These are phyloP conservation scores for Xiphydria camelus DNA, from an alignment of 2,888 invertebrate genomes.

Conservation along the genomic window DNA sequence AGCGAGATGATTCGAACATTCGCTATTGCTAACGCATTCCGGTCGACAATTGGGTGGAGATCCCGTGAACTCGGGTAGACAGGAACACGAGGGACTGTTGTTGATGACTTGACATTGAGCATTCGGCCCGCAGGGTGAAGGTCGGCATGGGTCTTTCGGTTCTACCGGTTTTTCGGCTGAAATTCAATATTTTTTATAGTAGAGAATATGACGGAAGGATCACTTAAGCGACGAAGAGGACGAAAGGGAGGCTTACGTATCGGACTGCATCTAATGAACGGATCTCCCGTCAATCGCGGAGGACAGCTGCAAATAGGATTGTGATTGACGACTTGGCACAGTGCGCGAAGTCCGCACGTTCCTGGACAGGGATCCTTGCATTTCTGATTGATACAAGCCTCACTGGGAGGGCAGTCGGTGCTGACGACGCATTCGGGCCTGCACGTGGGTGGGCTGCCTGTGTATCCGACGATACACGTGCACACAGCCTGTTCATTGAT, in stretches of 20 bases:
- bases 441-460: conserved; percentile 74
- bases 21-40: conserved; percentile 64
- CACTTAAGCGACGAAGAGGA: neutral
- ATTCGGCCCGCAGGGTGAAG: conserved; percentile 76
- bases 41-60: conserved; percentile 73
- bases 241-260: conserved; percentile 61
- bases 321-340: conserved; percentile 74
- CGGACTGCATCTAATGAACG: conserved; percentile 68
- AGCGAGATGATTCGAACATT: conserved; percentile 51
- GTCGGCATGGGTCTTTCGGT: conserved; percentile 67
- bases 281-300: conserved; percentile 70
- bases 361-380: conserved; percentile 78
- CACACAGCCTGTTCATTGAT: conserved; percentile 72
- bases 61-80: conserved; percentile 68
- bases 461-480: conserved; percentile 70
- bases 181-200: conserved; percentile 49
- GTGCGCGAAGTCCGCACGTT: conserved; percentile 71
- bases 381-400: conserved; percentile 76
- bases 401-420: conserved; percentile 72
- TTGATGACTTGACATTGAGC: conserved; percentile 69
- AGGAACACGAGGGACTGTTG: conserved; percentile 68
- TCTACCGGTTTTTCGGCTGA: conserved; percentile 27
- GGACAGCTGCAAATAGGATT: conserved; percentile 76
- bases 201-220: too few relatives aligned
- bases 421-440: conserved; percentile 75